Percentiles rank a stretch among this genome's conserved stretches.
Conservation (phyloP, 1,140 invertebrate species). For the Hesperophylax magnus region DNA sequence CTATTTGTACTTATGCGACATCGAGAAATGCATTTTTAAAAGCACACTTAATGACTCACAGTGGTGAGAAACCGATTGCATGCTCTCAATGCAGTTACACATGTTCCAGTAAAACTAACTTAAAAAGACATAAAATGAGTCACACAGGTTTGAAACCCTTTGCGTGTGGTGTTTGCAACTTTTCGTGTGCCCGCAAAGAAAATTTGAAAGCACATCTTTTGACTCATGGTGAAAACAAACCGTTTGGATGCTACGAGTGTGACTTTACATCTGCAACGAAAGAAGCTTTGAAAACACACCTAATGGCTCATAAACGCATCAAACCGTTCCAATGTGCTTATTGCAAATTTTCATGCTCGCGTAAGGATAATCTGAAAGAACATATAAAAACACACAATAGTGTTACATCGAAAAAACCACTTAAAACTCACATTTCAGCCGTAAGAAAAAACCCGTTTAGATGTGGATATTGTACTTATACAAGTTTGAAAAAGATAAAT, state of each 20-base stretch:
- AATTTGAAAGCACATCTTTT: background rate
- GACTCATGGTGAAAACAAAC: background rate
- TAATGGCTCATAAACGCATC: too few species aligned
- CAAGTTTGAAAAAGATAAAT: too few species aligned
- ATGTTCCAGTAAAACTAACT: background rate
- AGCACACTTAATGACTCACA: background rate
- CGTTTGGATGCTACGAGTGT: background rate
- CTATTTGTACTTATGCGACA: background rate
- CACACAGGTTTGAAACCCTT: background rate
- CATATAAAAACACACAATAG: too few species aligned
- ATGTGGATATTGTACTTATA: too few species aligned
- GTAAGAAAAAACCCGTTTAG: too few species aligned
- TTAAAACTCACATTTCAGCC: too few species aligned
- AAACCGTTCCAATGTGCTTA: too few species aligned
- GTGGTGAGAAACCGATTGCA: background rate
- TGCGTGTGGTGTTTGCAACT: background rate
- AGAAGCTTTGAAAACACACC: too few species aligned
- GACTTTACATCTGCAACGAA: too few species aligned
- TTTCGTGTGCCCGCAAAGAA: background rate
- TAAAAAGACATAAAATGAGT: constrained; percentile 1
- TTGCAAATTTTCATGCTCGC: too few species aligned
- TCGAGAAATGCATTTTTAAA: background rate
- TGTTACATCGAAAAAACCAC: too few species aligned
- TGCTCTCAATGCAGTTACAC: constrained; percentile 17
- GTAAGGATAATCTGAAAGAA: too few species aligned